Percentiles rank a stretch among this genome's conserved stretches.
These are phyloP conservation scores for Drosophila teissieri DNA, from an alignment of 1,140 invertebrate species.

Conservation along the genomic window DNA sequence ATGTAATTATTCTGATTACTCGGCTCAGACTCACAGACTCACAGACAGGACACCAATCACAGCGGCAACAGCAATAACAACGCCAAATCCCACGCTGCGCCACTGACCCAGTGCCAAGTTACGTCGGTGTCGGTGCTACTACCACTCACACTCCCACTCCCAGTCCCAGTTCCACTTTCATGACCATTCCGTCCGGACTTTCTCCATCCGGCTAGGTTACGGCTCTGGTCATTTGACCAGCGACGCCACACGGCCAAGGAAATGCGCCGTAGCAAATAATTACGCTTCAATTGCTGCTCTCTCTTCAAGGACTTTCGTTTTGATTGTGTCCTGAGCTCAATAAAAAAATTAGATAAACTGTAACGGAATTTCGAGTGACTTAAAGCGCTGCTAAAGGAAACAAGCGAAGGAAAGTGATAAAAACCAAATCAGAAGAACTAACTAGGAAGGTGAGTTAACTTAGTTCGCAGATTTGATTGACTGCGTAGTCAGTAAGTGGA, in stretches of 20 bases:
- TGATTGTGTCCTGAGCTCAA: slow-evolving; percentile 57
- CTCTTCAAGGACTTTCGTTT: slow-evolving; percentile 61
- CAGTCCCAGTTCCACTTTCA: background rate
- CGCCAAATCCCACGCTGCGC: slow-evolving; percentile 62
- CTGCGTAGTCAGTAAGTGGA: background rate
- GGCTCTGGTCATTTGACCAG: slow-evolving; percentile 56
- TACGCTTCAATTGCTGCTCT: slow-evolving; percentile 75
- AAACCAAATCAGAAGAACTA: background rate
- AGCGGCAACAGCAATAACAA: slow-evolving; percentile 30
- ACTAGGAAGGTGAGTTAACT: slow-evolving; percentile 8
- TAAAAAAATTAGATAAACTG: slow-evolving; percentile 21
- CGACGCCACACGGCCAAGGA: slow-evolving; percentile 65
- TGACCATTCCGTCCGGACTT: slow-evolving; percentile 4
- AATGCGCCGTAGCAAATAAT: slow-evolving; percentile 79
- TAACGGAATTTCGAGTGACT: slow-evolving; percentile 16
- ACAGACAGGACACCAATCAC: slow-evolving; percentile 41
- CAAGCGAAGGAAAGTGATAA: background rate
- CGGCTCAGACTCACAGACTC: slow-evolving; percentile 51
- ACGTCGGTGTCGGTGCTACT: slow-evolving; percentile 20
- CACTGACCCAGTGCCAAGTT: slow-evolving; percentile 72
- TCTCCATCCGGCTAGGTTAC: slow-evolving; percentile 8
- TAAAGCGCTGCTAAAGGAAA: slow-evolving; percentile 12
- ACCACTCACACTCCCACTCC: background rate
- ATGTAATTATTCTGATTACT: slow-evolving; percentile 82
- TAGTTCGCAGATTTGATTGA: background rate